phyloP scores from a whole-genome alignment of 2,113 vertebrate species.

The Salvator merianae region DNA sequence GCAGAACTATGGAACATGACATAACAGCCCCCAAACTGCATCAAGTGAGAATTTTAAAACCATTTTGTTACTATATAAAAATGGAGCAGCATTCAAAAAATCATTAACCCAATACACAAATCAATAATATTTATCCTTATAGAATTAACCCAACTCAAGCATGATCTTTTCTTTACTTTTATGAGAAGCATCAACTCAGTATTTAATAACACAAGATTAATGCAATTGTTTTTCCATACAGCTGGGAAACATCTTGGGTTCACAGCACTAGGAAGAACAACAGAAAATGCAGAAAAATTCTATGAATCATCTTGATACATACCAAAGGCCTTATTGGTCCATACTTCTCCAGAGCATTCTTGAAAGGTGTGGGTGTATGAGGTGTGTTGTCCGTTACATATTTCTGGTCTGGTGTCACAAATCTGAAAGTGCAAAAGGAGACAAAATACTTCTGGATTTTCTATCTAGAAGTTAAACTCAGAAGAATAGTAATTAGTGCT shows the following conservation, averaged over 20 bases:
- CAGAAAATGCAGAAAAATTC: neutral
- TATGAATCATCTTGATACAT: conserved; percentile 37
- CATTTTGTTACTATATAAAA: neutral
- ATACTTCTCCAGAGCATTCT: conserved; percentile 96
- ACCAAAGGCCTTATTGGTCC: conserved; percentile 91
- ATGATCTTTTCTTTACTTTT: neutral
- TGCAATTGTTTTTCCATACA: neutral
- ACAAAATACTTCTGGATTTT: neutral
- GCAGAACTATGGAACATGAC: too few relatives aligned
- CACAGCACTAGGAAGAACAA: neutral
- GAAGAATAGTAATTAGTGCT: neutral
- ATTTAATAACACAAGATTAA: neutral
- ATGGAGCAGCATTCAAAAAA: neutral
- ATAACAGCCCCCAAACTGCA: too few relatives aligned
- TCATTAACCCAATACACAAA: neutral
- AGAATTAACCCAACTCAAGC: neutral
- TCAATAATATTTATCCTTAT: neutral
- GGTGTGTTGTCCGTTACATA: conserved; percentile 86
- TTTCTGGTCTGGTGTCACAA: conserved; percentile 94
- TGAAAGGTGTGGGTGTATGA: conserved; percentile 94
- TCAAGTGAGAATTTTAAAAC: neutral
- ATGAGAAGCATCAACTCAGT: neutral
- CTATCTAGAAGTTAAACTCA: neutral
- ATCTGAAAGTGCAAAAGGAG: conserved; percentile 71
- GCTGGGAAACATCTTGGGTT: neutral